Evolutionary conservation across 2,888 invertebrate species (phyloP).

Genomic region (Toxonevra muliebris): DNA sequence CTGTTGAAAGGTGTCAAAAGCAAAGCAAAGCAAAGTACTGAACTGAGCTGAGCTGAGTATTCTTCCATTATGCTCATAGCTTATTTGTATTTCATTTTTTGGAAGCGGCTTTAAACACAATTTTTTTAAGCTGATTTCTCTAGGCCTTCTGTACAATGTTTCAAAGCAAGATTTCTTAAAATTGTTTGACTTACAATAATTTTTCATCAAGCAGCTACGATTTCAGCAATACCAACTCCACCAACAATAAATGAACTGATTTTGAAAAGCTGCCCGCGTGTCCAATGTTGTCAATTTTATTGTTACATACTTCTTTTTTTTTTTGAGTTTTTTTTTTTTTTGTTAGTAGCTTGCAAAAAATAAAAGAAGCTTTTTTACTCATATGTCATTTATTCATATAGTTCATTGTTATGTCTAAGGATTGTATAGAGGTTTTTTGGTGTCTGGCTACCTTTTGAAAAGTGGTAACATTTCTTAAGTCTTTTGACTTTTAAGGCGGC

Average conservation of each 20-base stretch:
- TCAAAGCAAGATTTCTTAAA: constrained; percentile 25
- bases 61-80: no score
- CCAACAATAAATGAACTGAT: no score
- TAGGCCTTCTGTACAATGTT: constrained; percentile 41
- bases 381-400: no score
- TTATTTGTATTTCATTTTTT: neutral
- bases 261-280: constrained; percentile 20
- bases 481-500: neutral
- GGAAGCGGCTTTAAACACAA: constrained; percentile 11
- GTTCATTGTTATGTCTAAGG: no score
- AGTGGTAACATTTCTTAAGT: constrained; percentile 2
- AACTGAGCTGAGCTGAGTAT: no score
- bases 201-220: constrained; percentile 43
- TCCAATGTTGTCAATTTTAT: constrained; percentile 13
- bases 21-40: no score
- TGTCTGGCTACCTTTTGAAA: neutral
- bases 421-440: no score
- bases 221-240: constrained; percentile 7
- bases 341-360: neutral
- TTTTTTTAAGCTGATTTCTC: constrained; percentile 23
- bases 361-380: neutral
- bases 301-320: neutral
- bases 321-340: constrained; percentile 6
- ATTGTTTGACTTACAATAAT: constrained; percentile 42
- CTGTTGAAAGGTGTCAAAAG: constrained; percentile 42